Evolutionary conservation across 2,797 vertebrate genomes (phyloP), one percentile per base, ranked within the genome.

Genomic region (Syndactyla subalaris): DNA sequence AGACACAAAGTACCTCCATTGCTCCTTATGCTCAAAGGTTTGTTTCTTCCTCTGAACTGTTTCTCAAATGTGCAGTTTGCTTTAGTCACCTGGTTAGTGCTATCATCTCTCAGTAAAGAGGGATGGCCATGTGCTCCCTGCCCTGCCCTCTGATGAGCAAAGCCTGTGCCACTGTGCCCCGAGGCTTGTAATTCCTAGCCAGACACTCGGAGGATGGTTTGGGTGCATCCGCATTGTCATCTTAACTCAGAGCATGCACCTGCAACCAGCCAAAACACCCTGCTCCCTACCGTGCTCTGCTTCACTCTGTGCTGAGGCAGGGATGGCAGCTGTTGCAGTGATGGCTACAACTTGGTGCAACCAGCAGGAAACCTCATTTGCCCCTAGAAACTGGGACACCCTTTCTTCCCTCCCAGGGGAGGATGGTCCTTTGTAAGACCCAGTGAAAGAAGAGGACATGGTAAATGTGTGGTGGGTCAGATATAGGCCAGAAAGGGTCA

Each of bases 361-460:
- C 26, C 12, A 82, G 46, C 43, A 70, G 51, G 36, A 84, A 34
- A 48, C 13, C 9, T 83, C 52, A 26, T 43, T 54, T 52, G 23
- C 10, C 12, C 12, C 16, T 41, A 29, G 20, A 36, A 78, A 61
- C 21, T 12, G n/a, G n/a, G 63, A 72, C 16, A 32, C 0, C 0
- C 36, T 48, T 72, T 18, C 62, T 57, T 29, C 43, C 30, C 46
- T 84, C 21, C 7, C 6, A 20, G 9, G 11, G n/a, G 6, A 78
- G 4, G 13, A 49, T 10, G 5, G 36, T 36, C 26, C 54, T 65
- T 84, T 32, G 4, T 62, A 68, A 58, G 1, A 12, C 0, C 0
- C n/a, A 58, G 39, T 12, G 18, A 94, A 32, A 8, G 30, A 66
- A 65, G 39, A 88, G 39, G n/a, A 73, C 27, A 34, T 6, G 6